phyloP scores from a whole-genome alignment of 2,888 invertebrate species.

The Lithophane socia region DNA sequence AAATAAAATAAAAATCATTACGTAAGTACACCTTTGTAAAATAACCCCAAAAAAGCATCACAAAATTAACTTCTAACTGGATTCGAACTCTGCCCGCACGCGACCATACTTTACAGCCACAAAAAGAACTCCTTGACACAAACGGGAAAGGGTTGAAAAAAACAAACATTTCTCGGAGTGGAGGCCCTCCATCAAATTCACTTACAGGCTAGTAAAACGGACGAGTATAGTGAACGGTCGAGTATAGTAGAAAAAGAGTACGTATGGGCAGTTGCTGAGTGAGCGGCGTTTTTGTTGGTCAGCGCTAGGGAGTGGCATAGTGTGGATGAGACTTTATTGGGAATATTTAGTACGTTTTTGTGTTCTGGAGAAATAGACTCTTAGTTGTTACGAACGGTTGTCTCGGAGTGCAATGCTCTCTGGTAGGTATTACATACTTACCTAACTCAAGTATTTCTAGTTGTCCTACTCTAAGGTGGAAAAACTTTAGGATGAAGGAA shows the following conservation, averaged over 20 bases:
- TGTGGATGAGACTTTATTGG: conserved; percentile 25
- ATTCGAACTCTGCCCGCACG: conserved; percentile 62
- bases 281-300: conserved; percentile 80
- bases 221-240: conserved; percentile 48
- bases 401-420: too few relatives aligned
- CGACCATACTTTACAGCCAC: conserved; percentile 64
- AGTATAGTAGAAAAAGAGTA: conserved; percentile 48
- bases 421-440: too few relatives aligned
- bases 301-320: conserved; percentile 62
- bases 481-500: too few relatives aligned
- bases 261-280: conserved; percentile 58
- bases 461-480: too few relatives aligned
- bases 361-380: too few relatives aligned
- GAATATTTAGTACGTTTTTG: background rate
- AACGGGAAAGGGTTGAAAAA: conserved; percentile 63
- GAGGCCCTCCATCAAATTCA: conserved; percentile 81
- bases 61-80: conserved; percentile 35
- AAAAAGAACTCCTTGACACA: conserved; percentile 59
- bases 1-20: background rate
- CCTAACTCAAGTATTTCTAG: too few relatives aligned
- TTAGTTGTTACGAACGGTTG: too few relatives aligned
- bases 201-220: conserved; percentile 70
- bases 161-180: conserved; percentile 55
- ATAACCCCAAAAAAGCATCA: conserved; percentile 32
- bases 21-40: conserved; percentile 36